Percentiles rank a stretch among this genome's conserved stretches.
phyloP scores from a whole-genome alignment of 2,797 vertebrate species.

The Cichlasoma orientale region DNA sequence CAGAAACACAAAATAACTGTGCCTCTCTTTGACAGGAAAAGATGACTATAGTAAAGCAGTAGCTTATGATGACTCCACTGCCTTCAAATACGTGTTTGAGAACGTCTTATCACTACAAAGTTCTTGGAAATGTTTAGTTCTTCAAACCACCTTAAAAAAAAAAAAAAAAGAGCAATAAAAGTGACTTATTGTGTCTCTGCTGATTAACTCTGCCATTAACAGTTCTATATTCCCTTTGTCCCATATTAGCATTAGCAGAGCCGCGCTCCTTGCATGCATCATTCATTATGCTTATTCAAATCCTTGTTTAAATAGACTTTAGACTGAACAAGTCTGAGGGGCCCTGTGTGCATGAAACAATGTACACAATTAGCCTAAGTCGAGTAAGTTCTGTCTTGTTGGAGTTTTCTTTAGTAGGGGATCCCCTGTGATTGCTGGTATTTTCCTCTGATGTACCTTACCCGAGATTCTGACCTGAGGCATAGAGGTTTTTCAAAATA shows the following conservation, averaged over 20 bases:
- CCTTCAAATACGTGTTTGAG: neutral
- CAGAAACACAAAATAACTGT: neutral
- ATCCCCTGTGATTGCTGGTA: conserved; percentile 72
- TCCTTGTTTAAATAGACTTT: conserved; percentile 78
- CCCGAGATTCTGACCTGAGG: conserved; percentile 28
- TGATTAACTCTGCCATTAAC: conserved; percentile 49
- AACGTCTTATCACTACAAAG: neutral
- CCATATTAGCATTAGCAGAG: conserved; percentile 64
- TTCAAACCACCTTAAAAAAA: conserved; percentile 20
- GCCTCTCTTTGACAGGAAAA: neutral
- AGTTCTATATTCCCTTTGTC: conserved; percentile 34
- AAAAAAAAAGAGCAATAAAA: conserved; percentile 14
- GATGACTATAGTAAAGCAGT: neutral
- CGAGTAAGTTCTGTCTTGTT: conserved; percentile 72
- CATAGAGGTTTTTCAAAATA: conserved; percentile 17
- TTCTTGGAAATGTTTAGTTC: conserved; percentile 17
- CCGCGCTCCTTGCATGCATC: conserved; percentile 54
- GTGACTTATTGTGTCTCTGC: conserved; percentile 23
- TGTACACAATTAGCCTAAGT: conserved; percentile 60
- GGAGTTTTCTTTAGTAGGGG: conserved; percentile 76
- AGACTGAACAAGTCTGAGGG: conserved; percentile 63
- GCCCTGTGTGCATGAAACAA: conserved; percentile 67
- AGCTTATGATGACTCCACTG: neutral
- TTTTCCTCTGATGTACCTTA: conserved; percentile 45
- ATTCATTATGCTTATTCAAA: conserved; percentile 72